Evolutionary conservation across 2,888 invertebrate species (phyloP), one percentile per base, ranked within the genome.

Genomic region (Troides helena): DNA sequence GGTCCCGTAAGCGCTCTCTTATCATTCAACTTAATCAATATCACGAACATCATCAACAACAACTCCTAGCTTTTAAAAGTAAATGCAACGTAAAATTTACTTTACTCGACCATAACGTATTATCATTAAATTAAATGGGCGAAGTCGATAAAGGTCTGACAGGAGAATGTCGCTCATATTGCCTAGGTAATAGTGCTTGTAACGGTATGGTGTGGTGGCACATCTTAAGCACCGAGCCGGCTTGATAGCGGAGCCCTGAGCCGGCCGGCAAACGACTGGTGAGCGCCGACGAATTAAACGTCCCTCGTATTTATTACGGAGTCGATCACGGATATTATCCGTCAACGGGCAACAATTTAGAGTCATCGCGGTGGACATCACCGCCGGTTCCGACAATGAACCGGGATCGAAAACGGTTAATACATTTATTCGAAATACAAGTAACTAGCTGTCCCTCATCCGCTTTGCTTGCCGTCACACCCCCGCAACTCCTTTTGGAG

Each of bases 331-430:
- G 81, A 78, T 78, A 83, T 85, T 86, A 85, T 83, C 81, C 78
- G 81, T 79, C 86, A 85, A 86, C 83, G 82, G 81, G 80, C 81
- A 77, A 77, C 84, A 82, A 88, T 89, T 85, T 87, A 82, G 80
- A 76, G 83, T 80, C 81, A 81, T 83, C 77, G 81, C 78, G 72
- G 74, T 71, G 75, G 75, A 75, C 76, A 77, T 74, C 75, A 74
- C 69, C 72, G 43, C 46, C 58, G 62, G 58, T 43, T 60, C 25
- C 59, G 56, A 43, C 43, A 30, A 56, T 62, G 14, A 58, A 58
- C 57, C 23, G 57, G 57, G 14, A 23, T n/a, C 57, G 57, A 23
- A 10, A 53, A 53, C 53, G 53, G 53, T 53, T 18, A 53, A 53
- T 53, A 53, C 5, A 46, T 12, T n/a, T 53, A 7, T n/a, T 46